Evolutionary conservation across 2,888 invertebrate species (phyloP).

Genomic region (Creontiades dilutus): DNA sequence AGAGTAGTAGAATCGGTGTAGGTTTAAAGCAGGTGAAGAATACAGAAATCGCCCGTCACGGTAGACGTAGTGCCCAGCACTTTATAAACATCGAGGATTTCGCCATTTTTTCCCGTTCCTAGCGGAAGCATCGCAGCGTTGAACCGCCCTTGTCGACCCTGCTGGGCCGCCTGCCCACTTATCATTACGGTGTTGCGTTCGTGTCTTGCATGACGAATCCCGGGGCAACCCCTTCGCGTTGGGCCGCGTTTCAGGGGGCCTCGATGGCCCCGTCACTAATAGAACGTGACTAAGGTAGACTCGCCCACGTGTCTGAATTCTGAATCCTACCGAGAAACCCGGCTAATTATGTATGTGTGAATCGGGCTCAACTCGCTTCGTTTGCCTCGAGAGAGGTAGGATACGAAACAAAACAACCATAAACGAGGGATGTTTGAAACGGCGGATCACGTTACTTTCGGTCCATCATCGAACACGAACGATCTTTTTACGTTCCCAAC

Average conservation of each 20-base stretch:
- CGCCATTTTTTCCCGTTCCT: not conserved
- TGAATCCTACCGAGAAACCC: not conserved
- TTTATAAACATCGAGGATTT: not conserved
- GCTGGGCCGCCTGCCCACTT: not conserved
- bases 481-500: no score
- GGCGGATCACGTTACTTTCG: no score
- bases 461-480: no score
- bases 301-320: conserved; percentile 22
- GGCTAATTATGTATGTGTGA: conserved; percentile 28
- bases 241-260: not conserved
- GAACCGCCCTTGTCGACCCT: not conserved
- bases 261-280: conserved; percentile 6
- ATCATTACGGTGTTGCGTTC: conserved; percentile 39
- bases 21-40: no score
- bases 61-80: not conserved
- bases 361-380: not conserved
- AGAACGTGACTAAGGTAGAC: conserved; percentile 41
- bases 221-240: not conserved
- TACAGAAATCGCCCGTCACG: no score
- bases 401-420: no score
- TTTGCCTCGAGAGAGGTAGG: not conserved
- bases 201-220: conserved; percentile 18
- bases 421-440: no score
- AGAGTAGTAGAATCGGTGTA: no score
- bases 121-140: not conserved